Conservation (phyloP, 1,140 invertebrate genomes). For the Drepana arcuata region DNA sequence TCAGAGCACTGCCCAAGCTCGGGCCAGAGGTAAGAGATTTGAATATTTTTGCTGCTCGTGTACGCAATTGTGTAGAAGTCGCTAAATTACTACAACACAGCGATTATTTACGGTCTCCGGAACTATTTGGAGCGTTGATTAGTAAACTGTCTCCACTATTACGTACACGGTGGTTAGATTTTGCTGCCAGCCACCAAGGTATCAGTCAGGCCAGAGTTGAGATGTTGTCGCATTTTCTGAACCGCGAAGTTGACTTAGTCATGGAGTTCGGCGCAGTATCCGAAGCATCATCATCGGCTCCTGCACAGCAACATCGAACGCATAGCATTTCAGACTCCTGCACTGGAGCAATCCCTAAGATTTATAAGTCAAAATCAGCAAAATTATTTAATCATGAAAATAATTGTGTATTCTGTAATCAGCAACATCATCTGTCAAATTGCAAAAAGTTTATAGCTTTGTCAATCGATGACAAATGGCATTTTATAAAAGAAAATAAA, state of each 20-base stretch:
- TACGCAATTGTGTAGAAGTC: too few relatives aligned
- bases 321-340: too few relatives aligned
- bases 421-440: not conserved
- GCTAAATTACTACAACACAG: too few relatives aligned
- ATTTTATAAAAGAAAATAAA: not conserved
- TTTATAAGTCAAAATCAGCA: not conserved
- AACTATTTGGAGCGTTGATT: constrained; percentile 1
- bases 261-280: not conserved
- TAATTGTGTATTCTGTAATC: not conserved
- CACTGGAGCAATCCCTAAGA: not conserved
- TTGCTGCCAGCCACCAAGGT: not conserved
- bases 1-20: too few relatives aligned
- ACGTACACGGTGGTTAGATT: constrained; percentile 4
- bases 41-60: too few relatives aligned
- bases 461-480: not conserved
- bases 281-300: not conserved
- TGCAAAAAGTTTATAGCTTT: not conserved
- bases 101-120: constrained; percentile 5
- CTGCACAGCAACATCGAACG: too few relatives aligned
- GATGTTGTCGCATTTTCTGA: not conserved
- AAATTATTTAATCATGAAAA: not conserved
- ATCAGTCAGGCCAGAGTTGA: not conserved
- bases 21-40: too few relatives aligned
- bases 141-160: constrained; percentile 2
- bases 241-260: not conserved